Evolutionary conservation across 1,140 invertebrate genomes (phyloP), one percentile per base, ranked within the genome.

Genomic region (Drosophila biarmipes): DNA sequence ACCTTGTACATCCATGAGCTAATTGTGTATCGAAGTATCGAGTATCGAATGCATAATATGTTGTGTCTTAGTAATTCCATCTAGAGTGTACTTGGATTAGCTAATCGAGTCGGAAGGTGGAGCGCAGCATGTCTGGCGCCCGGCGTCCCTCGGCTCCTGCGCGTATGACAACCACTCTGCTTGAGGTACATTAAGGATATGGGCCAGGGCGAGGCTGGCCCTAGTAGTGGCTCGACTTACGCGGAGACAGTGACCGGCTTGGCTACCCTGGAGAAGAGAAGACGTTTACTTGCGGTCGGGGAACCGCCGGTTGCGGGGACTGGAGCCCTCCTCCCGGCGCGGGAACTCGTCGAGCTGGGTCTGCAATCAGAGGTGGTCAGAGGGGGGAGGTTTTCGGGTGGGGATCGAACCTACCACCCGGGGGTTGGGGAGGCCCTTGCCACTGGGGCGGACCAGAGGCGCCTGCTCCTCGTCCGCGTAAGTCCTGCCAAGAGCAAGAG

Each of bases 101-200:
- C 80, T 86, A 81, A 55, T 67, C 19, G 68, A 81, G 64, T 81
- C 63, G 64, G 78, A 61, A 64, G 80, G 45, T 66, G 59, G 59
- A 59, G 61, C 37, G 56, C 68, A 73, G 66, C 40, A 49, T 49
- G 40, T 40, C 61, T 27, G 27, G 45, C 45, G 24, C 27, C 27
- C 24, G 38, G 15, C 45, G 42, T 14, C 7, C 64, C 37, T 80
- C 63, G 67, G 61, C 73, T 73, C 57, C 27, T 38, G 31, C 54
- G 21, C 24, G 14, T 64, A 69, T 81, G 78, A 89, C 84, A 89
- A 89, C 84, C 84, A 74, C 84, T 77, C 73, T 78, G 79, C 80
- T 89, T 89, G 84, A 89, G 84, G 84, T 89, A 89, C 80, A 90
- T 89, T 90, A 78, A 89, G 84, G 85, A 89, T 90, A 85, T 75